Evolutionary conservation across 2,888 invertebrate species (phyloP).

Genomic region (Copidosoma aretas): DNA sequence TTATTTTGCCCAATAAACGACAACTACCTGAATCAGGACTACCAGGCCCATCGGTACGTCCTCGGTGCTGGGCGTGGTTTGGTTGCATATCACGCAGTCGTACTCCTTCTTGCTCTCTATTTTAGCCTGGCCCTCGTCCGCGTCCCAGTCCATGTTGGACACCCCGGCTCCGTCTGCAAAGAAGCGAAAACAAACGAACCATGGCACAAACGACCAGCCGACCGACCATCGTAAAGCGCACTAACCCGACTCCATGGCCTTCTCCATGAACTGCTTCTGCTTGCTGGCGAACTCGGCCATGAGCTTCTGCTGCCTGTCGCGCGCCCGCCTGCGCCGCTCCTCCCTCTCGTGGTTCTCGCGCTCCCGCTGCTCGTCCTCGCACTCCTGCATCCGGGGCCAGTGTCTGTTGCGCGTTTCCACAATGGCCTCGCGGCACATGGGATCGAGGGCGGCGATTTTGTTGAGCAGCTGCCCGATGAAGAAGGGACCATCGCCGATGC

Average conservation of each 20-base stretch:
- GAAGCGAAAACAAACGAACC: too few relatives aligned
- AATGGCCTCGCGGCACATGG: slow-evolving; percentile 73
- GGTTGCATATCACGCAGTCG: slow-evolving; percentile 95
- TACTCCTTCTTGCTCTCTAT: slow-evolving; percentile 73
- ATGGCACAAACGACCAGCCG: background rate
- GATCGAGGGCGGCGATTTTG: slow-evolving; percentile 76
- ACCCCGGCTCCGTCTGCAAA: slow-evolving; percentile 60
- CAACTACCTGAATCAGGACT: slow-evolving; percentile 76
- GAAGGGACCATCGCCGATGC: slow-evolving; percentile 85
- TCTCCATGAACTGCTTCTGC: slow-evolving; percentile 89
- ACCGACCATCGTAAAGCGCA: slow-evolving; percentile 17
- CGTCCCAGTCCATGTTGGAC: slow-evolving; percentile 71
- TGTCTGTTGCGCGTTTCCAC: slow-evolving; percentile 74
- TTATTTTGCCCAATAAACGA: background rate
- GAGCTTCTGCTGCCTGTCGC: slow-evolving; percentile 88
- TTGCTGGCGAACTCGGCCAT: slow-evolving; percentile 93
- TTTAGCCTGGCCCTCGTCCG: slow-evolving; percentile 67
- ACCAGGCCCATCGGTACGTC: slow-evolving; percentile 88
- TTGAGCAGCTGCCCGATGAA: slow-evolving; percentile 83
- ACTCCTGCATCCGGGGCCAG: slow-evolving; percentile 83
- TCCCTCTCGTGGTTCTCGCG: slow-evolving; percentile 78
- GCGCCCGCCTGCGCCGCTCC: slow-evolving; percentile 82
- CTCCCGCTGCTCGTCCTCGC: slow-evolving; percentile 76
- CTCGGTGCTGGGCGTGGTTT: slow-evolving; percentile 83
- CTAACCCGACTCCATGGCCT: slow-evolving; percentile 71